phyloP scores from a whole-genome alignment of 2,797 vertebrate species.

The Rousettus madagascariensis region DNA sequence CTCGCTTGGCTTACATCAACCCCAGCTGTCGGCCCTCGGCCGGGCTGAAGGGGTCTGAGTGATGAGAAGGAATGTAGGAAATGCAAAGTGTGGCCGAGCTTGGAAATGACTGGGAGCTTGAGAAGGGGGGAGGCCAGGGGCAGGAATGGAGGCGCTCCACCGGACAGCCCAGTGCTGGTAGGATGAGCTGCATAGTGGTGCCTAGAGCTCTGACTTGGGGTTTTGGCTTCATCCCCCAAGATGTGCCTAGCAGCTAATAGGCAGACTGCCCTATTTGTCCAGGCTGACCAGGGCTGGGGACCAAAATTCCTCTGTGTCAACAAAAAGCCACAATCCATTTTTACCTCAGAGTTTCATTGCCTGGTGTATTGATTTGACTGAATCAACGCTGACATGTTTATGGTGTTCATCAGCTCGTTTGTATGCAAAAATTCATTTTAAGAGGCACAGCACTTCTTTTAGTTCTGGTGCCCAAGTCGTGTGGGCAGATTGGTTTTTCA shows the following conservation, averaged over 20 bases:
- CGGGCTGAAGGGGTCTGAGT: constrained; percentile 29
- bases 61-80: constrained; percentile 57
- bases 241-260: constrained; percentile 25
- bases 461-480: constrained; percentile 4
- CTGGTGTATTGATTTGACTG: constrained; percentile 56
- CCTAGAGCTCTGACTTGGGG: neutral
- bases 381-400: constrained; percentile 41
- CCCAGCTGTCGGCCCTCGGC: constrained; percentile 50
- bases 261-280: constrained; percentile 46
- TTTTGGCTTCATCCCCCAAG: constrained; percentile 21
- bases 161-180: neutral
- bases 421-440: constrained; percentile 54
- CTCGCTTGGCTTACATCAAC: constrained; percentile 10
- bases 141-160: neutral
- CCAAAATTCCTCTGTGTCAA: constrained; percentile 65
- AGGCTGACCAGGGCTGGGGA: constrained; percentile 31
- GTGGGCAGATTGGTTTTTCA: neutral
- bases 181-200: neutral
- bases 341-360: constrained; percentile 51
- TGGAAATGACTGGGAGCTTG: neutral
- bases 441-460: constrained; percentile 17
- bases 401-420: constrained; percentile 2
- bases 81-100: constrained; percentile 32
- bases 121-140: neutral
- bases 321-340: constrained; percentile 67